A percentile compares a stretch with the other conserved stretches of the same genome.
Conservation (phyloP, 2,113 vertebrate genomes). For the Nothocercus nigrocapillus region DNA sequence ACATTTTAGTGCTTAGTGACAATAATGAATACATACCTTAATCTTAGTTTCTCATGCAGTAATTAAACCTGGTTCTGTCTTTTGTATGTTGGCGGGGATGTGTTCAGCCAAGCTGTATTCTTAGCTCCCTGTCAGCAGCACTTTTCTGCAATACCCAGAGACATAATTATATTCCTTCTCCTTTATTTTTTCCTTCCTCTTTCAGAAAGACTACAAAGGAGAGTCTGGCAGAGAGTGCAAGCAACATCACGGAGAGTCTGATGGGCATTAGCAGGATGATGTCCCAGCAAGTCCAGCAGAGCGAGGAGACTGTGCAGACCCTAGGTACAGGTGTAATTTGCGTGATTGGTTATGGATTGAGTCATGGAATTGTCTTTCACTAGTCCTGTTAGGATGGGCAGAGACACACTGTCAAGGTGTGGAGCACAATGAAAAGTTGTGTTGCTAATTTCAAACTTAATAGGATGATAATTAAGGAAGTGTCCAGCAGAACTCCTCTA, state of each 20-base stretch:
- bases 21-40: neutral
- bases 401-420: neutral
- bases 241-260: constrained; percentile 92
- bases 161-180: neutral
- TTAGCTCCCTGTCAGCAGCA: neutral
- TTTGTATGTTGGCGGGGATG: neutral
- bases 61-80: neutral
- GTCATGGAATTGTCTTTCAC: neutral
- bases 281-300: constrained; percentile 95
- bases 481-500: neutral
- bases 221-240: constrained; percentile 87
- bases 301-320: constrained; percentile 89
- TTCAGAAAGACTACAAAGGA: constrained; percentile 90
- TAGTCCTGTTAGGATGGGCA: neutral
- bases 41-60: neutral
- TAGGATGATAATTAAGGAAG: accelerated
- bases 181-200: neutral
- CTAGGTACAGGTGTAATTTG: constrained; percentile 78
- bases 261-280: constrained; percentile 98
- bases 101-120: neutral
- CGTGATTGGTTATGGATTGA: neutral
- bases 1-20: neutral
- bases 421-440: neutral
- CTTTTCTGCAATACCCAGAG: neutral
- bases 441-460: neutral